Evolutionary conservation across 2,113 vertebrate genomes (phyloP), one percentile per base, ranked within the genome.

Genomic region (Lamprotornis superbus): DNA sequence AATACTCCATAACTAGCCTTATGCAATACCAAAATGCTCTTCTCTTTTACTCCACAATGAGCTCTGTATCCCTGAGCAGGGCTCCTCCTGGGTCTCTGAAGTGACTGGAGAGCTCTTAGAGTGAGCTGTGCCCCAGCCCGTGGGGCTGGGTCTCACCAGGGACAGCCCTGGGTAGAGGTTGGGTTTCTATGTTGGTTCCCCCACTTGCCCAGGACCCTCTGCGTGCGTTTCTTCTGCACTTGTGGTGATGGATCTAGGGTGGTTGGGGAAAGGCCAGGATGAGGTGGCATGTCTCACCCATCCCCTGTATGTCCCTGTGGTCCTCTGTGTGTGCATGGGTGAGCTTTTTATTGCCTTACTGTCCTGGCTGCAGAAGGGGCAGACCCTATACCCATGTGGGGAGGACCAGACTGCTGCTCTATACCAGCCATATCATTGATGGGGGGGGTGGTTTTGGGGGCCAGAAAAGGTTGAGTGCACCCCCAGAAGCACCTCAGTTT

Each of bases 361-460:
- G 12, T 40, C 30, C 50, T 21, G 24, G 44, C 10, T 49, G 16
- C 35, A 49, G 69, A 40, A 60, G n/a, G 23, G 4, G 7, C n/a
- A 47, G 14, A 12, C 22, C 7, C 42, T n/a, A 13, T 8, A 30
- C 8, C 30, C 0, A 0, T 25, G 35, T 14, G 16, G 16, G 10
- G 16, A 67, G 31, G 11, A 27, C 8, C 25, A 86, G 61, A 5
- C 35, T 59, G 21, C 31, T 50, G 8, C 21, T 57, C 71, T 35
- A 9, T 15, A 42, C 10, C 83, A 67, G 16, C 30, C 60, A 42
- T 7, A 13, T 57, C 16, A 25, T 25, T 42, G 20, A 16, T 50
- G 50, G 16, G 15, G 5, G 4, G 5, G 2, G 4, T 40, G 22
- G 24, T 42, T 50, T 21, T 35, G 44, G 21, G 35, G 37, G 17